Percentiles rank a stretch among this genome's conserved stretches.
phyloP scores from a whole-genome alignment of 2,888 invertebrate genomes.

The Pyralis farinalis region DNA sequence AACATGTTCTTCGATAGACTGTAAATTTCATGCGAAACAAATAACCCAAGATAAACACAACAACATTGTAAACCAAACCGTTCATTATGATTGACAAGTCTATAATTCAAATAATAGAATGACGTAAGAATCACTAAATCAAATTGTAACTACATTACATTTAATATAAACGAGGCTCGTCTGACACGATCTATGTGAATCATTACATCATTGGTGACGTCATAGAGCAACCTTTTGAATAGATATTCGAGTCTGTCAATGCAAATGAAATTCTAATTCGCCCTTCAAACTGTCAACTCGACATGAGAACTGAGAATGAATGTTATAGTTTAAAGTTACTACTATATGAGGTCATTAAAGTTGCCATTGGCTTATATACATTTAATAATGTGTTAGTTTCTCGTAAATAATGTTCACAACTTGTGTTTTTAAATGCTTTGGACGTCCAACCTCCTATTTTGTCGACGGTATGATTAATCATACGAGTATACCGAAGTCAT shows the following conservation, averaged over 20 bases:
- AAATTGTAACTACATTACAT: constrained; percentile 22
- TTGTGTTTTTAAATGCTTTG: too few species aligned
- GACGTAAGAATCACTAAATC: constrained; percentile 14
- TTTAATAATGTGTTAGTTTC: too few species aligned
- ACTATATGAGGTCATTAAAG: too few species aligned
- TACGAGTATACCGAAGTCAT: too few species aligned
- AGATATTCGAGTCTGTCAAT: constrained; percentile 49
- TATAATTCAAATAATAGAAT: constrained; percentile 9
- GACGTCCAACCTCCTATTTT: too few species aligned
- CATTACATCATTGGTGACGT: constrained; percentile 73
- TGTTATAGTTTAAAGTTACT: too few species aligned
- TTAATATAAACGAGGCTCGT: constrained; percentile 28
- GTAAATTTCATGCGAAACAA: too few species aligned
- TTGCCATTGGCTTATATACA: too few species aligned
- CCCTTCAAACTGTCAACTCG: constrained; percentile 51
- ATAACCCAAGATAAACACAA: neutral
- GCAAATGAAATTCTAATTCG: constrained; percentile 58
- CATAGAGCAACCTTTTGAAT: constrained; percentile 50
- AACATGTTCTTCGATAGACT: too few species aligned
- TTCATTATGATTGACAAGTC: constrained; percentile 9
- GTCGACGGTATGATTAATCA: too few species aligned
- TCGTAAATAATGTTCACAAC: too few species aligned
- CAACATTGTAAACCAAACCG: neutral
- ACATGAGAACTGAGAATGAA: neutral
- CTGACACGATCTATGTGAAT: constrained; percentile 35